These are phyloP conservation scores for Drosophila athabasca DNA, from an alignment of 1,140 invertebrate genomes.

Conservation along the genomic window DNA sequence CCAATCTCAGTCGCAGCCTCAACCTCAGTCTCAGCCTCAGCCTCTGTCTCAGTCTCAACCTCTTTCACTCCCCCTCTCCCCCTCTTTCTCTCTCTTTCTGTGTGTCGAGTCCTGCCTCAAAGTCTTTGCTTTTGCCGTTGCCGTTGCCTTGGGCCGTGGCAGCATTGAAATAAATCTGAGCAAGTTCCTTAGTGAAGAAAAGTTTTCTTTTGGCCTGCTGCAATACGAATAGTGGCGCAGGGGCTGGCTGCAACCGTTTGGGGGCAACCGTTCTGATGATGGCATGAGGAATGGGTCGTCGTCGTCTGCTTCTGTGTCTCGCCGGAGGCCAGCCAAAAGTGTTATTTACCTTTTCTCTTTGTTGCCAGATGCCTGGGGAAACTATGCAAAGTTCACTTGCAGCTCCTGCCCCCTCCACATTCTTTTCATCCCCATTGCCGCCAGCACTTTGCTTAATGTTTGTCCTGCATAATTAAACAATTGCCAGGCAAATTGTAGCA, in stretches of 20 bases:
- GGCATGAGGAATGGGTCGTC: constrained; percentile 44
- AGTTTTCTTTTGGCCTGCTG: constrained; percentile 45
- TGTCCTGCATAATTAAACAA: constrained; percentile 77
- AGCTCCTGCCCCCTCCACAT: not conserved
- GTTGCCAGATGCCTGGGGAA: constrained; percentile 60
- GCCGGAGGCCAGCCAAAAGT: constrained; percentile 59
- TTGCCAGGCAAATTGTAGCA: constrained; percentile 64
- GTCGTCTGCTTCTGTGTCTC: constrained; percentile 45
- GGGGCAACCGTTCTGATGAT: constrained; percentile 12
- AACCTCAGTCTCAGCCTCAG: not conserved
- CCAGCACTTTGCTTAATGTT: constrained; percentile 59
- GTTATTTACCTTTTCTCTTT: constrained; percentile 78
- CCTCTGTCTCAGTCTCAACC: not conserved
- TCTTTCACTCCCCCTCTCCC: not conserved
- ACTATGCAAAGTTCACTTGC: constrained; percentile 59
- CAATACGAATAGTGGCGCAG: constrained; percentile 9
- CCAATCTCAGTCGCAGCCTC: constrained; percentile 4
- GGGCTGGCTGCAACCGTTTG: not conserved
- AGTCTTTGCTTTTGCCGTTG: constrained; percentile 29
- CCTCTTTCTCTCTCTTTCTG: constrained; percentile 10
- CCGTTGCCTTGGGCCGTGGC: constrained; percentile 33
- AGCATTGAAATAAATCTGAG: constrained; percentile 75
- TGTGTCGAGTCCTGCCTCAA: constrained; percentile 33
- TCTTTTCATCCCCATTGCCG: constrained; percentile 4
- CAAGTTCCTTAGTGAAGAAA: constrained; percentile 53